Percentiles rank a stretch among this genome's conserved stretches.
phyloP scores from a whole-genome alignment of 2,888 invertebrate species.

The Poecilus cupreus region DNA sequence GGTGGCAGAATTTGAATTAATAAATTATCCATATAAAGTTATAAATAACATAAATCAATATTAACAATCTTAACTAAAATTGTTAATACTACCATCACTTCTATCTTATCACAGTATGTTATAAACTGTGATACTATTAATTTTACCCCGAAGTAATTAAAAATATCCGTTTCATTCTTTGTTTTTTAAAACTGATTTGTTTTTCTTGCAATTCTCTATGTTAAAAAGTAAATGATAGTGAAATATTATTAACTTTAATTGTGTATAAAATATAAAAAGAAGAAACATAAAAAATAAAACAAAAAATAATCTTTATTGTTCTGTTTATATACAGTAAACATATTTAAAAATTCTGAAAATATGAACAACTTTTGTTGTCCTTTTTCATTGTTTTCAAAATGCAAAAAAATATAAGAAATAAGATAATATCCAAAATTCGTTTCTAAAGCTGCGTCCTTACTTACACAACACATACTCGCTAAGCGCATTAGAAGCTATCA shows the following conservation, averaged over 20 bases:
- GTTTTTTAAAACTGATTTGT: no score
- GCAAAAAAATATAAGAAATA: background rate
- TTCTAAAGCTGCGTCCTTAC: background rate
- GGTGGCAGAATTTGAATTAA: conserved; percentile 48
- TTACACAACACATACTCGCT: background rate
- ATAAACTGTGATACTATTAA: background rate
- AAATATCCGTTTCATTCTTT: no score
- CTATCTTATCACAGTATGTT: background rate
- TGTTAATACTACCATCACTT: background rate
- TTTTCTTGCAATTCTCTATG: no score
- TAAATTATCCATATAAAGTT: conserved; percentile 40
- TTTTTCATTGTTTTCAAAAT: background rate
- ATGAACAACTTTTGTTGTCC: background rate
- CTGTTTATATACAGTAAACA: background rate
- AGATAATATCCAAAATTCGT: background rate
- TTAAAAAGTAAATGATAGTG: no score
- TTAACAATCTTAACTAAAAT: background rate
- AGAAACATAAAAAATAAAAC: background rate
- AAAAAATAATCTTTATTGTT: background rate
- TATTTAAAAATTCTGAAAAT: background rate
- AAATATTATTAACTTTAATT: no score
- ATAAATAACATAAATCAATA: conserved; percentile 47
- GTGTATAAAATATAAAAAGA: no score
- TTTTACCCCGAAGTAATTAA: no score
- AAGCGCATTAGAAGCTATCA: no score